A percentile compares a stretch with the other conserved stretches of the same genome.
Evolutionary conservation across 2,797 vertebrate genomes (phyloP).

Genomic region (Acridotheres tristis): DNA sequence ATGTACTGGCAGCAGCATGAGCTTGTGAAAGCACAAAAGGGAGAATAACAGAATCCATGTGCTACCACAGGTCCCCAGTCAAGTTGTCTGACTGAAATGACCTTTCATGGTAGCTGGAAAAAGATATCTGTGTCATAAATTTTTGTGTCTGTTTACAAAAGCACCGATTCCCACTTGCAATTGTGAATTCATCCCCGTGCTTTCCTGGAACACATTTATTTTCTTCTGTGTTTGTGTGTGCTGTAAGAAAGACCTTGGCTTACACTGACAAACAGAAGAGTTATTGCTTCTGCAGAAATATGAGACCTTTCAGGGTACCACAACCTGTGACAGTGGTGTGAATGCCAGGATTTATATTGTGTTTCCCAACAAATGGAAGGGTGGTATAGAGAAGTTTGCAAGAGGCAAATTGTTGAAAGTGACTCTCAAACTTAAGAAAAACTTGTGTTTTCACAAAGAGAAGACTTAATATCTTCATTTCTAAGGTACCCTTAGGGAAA

Average conservation of each 20-base stretch:
- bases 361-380: neutral
- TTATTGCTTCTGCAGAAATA: neutral
- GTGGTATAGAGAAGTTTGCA: neutral
- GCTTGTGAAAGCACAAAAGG: neutral
- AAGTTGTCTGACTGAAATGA: neutral
- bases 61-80: neutral
- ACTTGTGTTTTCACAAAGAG: neutral
- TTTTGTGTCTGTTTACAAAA: neutral
- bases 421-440: neutral
- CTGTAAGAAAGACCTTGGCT: conserved; percentile 8
- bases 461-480: neutral
- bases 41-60: neutral
- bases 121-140: neutral
- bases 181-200: neutral
- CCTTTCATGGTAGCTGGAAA: neutral
- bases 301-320: neutral
- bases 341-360: neutral
- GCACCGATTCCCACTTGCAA: neutral
- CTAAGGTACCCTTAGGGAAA: neutral
- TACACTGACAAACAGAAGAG: neutral
- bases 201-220: conserved; percentile 28
- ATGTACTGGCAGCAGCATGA: neutral
- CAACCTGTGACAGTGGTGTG: neutral
- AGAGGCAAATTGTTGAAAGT: neutral
- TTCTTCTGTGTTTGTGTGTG: neutral